Evolutionary conservation across 2,113 vertebrate genomes (phyloP).

Genomic region (Hystrix brachyura): DNA sequence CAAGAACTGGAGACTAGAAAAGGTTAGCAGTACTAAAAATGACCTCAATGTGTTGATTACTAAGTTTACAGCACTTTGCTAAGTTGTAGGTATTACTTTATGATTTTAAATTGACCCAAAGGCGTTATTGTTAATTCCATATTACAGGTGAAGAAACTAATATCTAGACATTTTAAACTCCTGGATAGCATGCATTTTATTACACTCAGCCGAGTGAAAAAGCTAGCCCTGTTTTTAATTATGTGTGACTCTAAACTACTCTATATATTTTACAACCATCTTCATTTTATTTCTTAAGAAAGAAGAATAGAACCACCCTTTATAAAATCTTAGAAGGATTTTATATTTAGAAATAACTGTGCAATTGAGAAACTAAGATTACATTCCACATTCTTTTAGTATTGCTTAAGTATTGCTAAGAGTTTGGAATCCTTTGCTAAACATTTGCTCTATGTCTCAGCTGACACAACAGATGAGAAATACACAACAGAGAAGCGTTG

Average conservation of each 20-base stretch:
- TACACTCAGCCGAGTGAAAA: not conserved
- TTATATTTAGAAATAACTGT: constrained; percentile 80
- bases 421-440: constrained; percentile 77
- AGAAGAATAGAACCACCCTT: not conserved
- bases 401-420: constrained; percentile 81
- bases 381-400: constrained; percentile 81
- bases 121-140: not conserved
- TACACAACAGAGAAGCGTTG: constrained; percentile 52
- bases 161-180: not conserved
- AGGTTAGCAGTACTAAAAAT: not conserved
- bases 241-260: not conserved
- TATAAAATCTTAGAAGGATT: constrained; percentile 53
- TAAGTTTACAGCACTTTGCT: not conserved
- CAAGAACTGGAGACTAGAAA: not conserved
- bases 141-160: not conserved
- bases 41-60: not conserved
- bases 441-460: constrained; percentile 75
- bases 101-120: not conserved
- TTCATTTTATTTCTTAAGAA: constrained; percentile 32
- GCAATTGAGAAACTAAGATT: constrained; percentile 75
- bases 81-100: not conserved
- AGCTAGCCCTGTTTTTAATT: not conserved
- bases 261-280: not conserved
- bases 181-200: not conserved
- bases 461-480: constrained; percentile 76